Conservation (phyloP, 2,113 vertebrate genomes). For the Caretta caretta region DNA sequence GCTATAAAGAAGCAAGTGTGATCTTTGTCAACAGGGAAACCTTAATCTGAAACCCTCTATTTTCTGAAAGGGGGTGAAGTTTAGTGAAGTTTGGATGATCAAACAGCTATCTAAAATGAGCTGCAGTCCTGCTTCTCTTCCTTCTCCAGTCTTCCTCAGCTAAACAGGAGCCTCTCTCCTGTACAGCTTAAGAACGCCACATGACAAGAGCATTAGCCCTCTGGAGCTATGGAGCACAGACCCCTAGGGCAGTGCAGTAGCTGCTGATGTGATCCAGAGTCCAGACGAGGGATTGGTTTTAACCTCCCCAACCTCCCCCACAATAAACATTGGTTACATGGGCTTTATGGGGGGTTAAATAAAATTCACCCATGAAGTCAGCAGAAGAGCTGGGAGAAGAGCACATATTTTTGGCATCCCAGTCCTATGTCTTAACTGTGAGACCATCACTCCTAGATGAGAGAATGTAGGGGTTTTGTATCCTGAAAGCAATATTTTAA, state of each 20-base stretch:
- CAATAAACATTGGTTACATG: neutral
- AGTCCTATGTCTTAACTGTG: neutral
- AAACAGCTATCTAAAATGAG: neutral
- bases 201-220: neutral
- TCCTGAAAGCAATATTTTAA: neutral
- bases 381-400: neutral
- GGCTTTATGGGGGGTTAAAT: neutral
- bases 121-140: neutral
- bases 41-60: neutral
- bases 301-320: neutral
- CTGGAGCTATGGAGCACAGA: neutral
- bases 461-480: neutral
- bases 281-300: neutral
- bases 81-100: neutral
- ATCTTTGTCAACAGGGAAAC: neutral
- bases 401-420: neutral
- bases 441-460: neutral
- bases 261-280: neutral
- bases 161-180: neutral
- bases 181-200: neutral
- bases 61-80: neutral
- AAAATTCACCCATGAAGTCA: neutral
- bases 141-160: neutral
- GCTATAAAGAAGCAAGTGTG: neutral
- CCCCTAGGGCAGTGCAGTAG: neutral